Base-by-base conservation (phyloP, 2,113 vertebrate species). In the Ictalurus furcatus region DNA sequence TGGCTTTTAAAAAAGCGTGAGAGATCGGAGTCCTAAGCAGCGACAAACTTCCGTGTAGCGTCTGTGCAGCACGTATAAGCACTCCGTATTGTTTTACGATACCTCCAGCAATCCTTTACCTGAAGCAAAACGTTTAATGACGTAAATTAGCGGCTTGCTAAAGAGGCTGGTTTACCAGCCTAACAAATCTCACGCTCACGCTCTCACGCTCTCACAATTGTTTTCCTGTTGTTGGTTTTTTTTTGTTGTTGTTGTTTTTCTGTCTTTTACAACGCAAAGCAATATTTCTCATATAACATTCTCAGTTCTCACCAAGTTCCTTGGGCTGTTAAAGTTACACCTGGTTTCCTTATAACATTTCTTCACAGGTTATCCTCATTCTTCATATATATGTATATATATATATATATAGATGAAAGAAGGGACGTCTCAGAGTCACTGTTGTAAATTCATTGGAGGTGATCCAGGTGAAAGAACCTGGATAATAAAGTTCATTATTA, bases 41-140 rank as follows among this genome's bases (percentile, higher is more conserved):
- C 85, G 56, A 82, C 74, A 61, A 40, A 84, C 84, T 78, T 90
- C 85, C 73, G 84, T 23, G 83, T 86, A 67, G 85, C 65, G 44
- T 52, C 87, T 65, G 30, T 17, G 25, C 59, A 48, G 84, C 83
- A 86, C 44, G 58, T 86, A 67, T 21, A 44, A 30, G 28, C 4
- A 58, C 58, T 52, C 30, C 48, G 25, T 17, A 17, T 11, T 7
- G 23, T 76, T 90, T 59, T 82, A 76, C 19, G 79, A 7, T 52
- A 12, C 16, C 37, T 25, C 44, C 54, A 83, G 81, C 40, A 83
- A 37, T 61, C 30, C 30, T 23, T 0, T 34, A 82, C 54, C 79
- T 58, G 30, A n/a, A 30, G 65, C 63, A 40, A 37, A 40, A 74
- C 23, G 7, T 37, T 9, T 34, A 80, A 78, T 4, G 16, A 52